Conservation (phyloP, 2,113 vertebrate species). For the Cynopterus brachyotis region DNA sequence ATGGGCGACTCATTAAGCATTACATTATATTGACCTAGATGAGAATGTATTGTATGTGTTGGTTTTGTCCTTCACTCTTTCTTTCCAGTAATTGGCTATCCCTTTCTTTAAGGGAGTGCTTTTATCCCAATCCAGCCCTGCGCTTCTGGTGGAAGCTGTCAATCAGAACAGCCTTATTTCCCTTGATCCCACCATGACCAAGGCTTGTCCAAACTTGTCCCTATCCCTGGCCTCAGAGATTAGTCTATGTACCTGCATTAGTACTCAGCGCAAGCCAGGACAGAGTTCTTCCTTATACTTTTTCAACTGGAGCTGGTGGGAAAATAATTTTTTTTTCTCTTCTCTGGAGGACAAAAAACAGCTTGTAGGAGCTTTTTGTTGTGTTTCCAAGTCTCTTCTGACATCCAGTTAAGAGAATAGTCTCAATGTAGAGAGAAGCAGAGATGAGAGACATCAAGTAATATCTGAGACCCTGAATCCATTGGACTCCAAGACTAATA, state of each 20-base stretch:
- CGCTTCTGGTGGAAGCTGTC: background rate
- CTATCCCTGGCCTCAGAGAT: background rate
- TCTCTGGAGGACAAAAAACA: background rate
- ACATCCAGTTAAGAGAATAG: background rate
- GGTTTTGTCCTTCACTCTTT: slow-evolving; percentile 6
- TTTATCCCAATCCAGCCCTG: background rate
- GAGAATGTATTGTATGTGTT: background rate
- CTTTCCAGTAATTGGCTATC: background rate
- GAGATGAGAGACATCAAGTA: background rate
- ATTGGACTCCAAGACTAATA: background rate
- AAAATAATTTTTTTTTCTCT: background rate
- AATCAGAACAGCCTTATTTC: background rate
- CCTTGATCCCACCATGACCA: background rate
- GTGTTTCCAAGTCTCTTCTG: background rate
- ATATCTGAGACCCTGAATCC: background rate
- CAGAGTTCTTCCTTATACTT: background rate
- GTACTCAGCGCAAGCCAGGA: background rate
- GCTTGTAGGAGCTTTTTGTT: background rate
- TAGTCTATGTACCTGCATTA: background rate
- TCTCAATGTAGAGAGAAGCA: background rate
- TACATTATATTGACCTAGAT: background rate
- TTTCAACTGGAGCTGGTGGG: background rate
- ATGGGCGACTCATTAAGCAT: background rate
- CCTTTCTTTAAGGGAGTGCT: background rate
- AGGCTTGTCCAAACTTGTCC: background rate